Percentiles rank a stretch among this genome's conserved stretches.
These are phyloP conservation scores for Hirtodrosophila histrioides DNA, from an alignment of 2,888 invertebrate genomes.

Conservation along the genomic window DNA sequence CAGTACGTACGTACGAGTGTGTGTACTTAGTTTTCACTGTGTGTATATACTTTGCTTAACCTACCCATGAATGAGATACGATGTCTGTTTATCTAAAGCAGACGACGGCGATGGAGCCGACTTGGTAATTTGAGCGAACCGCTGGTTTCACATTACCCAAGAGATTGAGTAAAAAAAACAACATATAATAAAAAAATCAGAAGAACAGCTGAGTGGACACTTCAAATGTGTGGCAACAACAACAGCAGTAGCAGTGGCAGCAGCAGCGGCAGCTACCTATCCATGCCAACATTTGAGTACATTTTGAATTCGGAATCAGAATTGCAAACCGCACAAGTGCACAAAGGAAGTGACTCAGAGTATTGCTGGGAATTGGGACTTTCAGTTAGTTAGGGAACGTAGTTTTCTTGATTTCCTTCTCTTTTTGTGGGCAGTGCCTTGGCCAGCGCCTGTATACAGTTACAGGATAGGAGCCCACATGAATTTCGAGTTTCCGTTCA, in stretches of 20 bases:
- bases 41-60: background rate
- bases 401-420: too few species aligned
- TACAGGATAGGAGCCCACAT: conserved; percentile 49
- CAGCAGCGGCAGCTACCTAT: conserved; percentile 22
- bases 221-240: conserved; percentile 45
- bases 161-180: conserved; percentile 5
- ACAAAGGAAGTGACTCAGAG: conserved; percentile 70
- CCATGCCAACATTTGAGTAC: conserved; percentile 30
- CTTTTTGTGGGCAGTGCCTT: background rate
- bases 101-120: conserved; percentile 28
- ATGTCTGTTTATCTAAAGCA: conserved; percentile 47
- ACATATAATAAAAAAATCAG: background rate
- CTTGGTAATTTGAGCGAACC: conserved; percentile 64
- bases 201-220: conserved; percentile 76
- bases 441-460: conserved; percentile 7
- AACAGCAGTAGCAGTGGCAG: conserved; percentile 24
- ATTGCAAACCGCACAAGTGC: conserved; percentile 71
- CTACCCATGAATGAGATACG: conserved; percentile 53
- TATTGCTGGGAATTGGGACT: conserved; percentile 8
- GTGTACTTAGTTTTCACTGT: conserved; percentile 17
- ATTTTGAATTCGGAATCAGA: conserved; percentile 34
- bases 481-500: conserved; percentile 54
- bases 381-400: conserved; percentile 6
- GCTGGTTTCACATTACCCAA: conserved; percentile 51
- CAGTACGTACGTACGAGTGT: conserved; percentile 23